phyloP scores from a whole-genome alignment of 1,140 invertebrate species.

The Aphaenogaster rudis region DNA sequence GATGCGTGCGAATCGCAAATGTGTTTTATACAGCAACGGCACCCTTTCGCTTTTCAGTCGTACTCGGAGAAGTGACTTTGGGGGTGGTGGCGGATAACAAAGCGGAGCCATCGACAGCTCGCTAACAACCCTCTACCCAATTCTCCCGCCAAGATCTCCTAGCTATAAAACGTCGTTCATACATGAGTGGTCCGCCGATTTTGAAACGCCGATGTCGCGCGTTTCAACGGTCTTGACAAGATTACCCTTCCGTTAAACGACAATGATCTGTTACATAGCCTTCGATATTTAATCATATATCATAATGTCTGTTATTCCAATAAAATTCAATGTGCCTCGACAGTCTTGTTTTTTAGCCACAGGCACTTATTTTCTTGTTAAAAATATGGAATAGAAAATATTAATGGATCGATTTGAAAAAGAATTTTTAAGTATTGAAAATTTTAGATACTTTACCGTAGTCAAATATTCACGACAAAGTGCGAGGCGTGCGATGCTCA shows the following conservation, averaged over 20 bases:
- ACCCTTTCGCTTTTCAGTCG: conserved; percentile 82
- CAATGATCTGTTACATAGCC: not conserved
- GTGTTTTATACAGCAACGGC: conserved; percentile 81
- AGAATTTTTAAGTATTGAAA: conserved; percentile 23
- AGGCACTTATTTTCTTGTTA: not conserved
- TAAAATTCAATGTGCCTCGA: not conserved
- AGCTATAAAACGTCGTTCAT: conserved; percentile 48
- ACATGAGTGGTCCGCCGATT: conserved; percentile 23
- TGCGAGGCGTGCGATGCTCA: conserved; percentile 64
- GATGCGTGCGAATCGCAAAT: conserved; percentile 80
- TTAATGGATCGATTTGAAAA: not conserved
- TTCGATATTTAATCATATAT: not conserved
- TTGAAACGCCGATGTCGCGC: conserved; percentile 31
- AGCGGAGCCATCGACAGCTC: conserved; percentile 83
- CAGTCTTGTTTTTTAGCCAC: not conserved
- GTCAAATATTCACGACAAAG: conserved; percentile 62
- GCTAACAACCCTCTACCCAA: conserved; percentile 80
- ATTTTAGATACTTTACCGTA: not conserved
- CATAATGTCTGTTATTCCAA: not conserved
- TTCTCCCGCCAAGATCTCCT: conserved; percentile 47
- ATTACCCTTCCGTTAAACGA: conserved; percentile 34
- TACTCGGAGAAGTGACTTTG: conserved; percentile 34
- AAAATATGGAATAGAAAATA: not conserved
- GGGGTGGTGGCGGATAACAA: conserved; percentile 80
- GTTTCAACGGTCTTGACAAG: conserved; percentile 23